Conservation (phyloP, 1,140 invertebrate genomes). For the Chironomus tepperi region DNA sequence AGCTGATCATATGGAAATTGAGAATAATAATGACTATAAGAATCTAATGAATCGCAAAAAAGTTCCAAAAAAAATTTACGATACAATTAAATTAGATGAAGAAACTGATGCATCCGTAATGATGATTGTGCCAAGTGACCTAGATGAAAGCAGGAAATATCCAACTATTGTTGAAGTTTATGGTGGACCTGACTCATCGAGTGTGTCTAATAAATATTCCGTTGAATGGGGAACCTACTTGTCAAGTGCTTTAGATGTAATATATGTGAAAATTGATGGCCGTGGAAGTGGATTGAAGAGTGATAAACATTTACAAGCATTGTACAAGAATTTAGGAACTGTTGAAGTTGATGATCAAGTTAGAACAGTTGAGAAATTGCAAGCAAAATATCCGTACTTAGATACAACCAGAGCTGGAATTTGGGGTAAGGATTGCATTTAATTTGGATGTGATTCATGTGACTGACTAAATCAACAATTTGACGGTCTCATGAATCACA, state of each 20-base stretch:
- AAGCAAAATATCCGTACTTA: slow-evolving; percentile 55
- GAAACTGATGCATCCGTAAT: slow-evolving; percentile 37
- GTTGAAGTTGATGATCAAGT: slow-evolving; percentile 81
- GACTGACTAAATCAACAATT: too few relatives aligned
- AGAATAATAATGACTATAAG: slow-evolving; percentile 32
- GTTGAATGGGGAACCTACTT: slow-evolving; percentile 76
- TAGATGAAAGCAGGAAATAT: slow-evolving; percentile 63
- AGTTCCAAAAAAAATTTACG: slow-evolving; percentile 32
- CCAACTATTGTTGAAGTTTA: slow-evolving; percentile 84
- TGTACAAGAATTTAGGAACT: slow-evolving; percentile 77
- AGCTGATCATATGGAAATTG: slow-evolving; percentile 36
- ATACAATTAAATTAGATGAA: slow-evolving; percentile 33
- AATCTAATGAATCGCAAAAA: slow-evolving; percentile 30
- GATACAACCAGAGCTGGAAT: slow-evolving; percentile 59
- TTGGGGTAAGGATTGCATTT: slow-evolving; percentile 46
- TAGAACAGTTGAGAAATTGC: slow-evolving; percentile 46
- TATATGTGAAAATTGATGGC: slow-evolving; percentile 83
- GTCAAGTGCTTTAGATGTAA: slow-evolving; percentile 71
- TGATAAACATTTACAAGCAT: slow-evolving; percentile 68
- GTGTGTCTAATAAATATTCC: slow-evolving; percentile 64
- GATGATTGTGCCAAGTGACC: slow-evolving; percentile 65
- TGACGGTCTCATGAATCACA: too few relatives aligned
- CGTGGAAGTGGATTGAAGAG: slow-evolving; percentile 80
- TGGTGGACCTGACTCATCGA: slow-evolving; percentile 80
- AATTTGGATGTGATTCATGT: not conserved